A percentile compares a stretch with the other conserved stretches of the same genome.
These are phyloP conservation scores for Alauda arvensis DNA, from an alignment of 2,797 vertebrate species.

Conservation along the genomic window DNA sequence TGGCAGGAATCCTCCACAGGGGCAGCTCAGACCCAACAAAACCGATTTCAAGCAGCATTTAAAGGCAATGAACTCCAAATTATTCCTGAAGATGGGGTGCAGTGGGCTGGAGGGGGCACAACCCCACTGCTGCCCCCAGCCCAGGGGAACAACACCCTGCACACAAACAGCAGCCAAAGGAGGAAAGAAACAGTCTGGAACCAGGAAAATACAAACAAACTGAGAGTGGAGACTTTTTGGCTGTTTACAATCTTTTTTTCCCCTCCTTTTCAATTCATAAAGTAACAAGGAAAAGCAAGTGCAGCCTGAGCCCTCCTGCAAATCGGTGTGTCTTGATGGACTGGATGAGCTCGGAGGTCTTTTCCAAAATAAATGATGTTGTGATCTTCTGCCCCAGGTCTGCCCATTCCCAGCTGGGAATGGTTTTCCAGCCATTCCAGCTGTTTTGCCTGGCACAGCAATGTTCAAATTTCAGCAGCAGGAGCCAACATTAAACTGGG, in stretches of 20 bases:
- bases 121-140: not conserved
- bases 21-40: not conserved
- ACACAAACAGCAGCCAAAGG: not conserved
- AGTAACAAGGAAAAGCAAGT: not conserved
- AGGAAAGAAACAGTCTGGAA: too few relatives aligned
- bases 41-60: not conserved
- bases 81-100: not conserved
- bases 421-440: not conserved
- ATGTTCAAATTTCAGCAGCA: not conserved
- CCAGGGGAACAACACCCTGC: not conserved
- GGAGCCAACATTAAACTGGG: not conserved
- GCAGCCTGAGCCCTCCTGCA: not conserved
- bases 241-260: not conserved
- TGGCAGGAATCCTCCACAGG: not conserved
- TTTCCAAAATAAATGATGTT: not conserved
- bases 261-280: not conserved
- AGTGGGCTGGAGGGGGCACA: not conserved
- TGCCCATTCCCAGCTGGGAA: not conserved
- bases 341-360: not conserved
- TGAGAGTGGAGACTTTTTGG: not conserved
- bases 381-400: not conserved
- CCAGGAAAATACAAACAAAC: not conserved
- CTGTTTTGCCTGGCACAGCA: not conserved
- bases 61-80: not conserved
- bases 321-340: rapidly evolving